Percentiles rank a stretch among this genome's conserved stretches.
phyloP scores from a whole-genome alignment of 2,113 vertebrate genomes.

The Dinomys branickii region DNA sequence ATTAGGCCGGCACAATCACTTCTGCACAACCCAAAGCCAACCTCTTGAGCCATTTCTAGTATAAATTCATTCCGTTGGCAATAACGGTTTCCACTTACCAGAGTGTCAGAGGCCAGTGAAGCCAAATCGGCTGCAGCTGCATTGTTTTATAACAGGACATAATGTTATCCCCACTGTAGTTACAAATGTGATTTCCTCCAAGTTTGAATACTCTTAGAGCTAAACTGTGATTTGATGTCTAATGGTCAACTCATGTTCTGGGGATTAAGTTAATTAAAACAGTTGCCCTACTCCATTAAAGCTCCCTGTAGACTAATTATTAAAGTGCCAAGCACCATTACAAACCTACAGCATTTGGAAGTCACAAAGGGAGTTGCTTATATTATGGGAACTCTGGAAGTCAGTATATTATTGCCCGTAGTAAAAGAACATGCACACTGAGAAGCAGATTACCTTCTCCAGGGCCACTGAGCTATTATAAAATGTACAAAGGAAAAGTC shows the following conservation, averaged over 20 bases:
- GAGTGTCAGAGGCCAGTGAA: constrained; percentile 68
- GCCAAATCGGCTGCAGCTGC: constrained; percentile 68
- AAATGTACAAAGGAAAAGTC: constrained; percentile 78
- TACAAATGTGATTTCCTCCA: constrained; percentile 85
- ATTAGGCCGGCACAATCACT: constrained; percentile 54
- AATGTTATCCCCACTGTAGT: constrained; percentile 73
- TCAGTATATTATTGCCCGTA: constrained; percentile 80
- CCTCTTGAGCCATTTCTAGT: constrained; percentile 54
- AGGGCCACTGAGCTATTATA: constrained; percentile 79
- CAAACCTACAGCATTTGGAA: constrained; percentile 85
- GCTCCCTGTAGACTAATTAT: constrained; percentile 89
- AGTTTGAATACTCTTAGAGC: constrained; percentile 84
- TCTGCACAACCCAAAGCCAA: constrained; percentile 72
- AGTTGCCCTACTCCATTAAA: constrained; percentile 87
- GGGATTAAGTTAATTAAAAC: constrained; percentile 89
- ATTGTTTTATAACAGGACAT: constrained; percentile 77
- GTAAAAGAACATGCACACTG: constrained; percentile 78
- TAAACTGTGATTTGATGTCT: constrained; percentile 86
- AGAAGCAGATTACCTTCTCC: constrained; percentile 76
- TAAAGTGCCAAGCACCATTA: constrained; percentile 86
- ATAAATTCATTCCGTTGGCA: constrained; percentile 74
- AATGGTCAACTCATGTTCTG: constrained; percentile 87
- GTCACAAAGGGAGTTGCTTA: constrained; percentile 82
- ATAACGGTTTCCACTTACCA: constrained; percentile 74
- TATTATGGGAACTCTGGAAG: constrained; percentile 80